Evolutionary conservation across 2,888 invertebrate genomes (phyloP), one percentile per base, ranked within the genome.

Genomic region (Drosophila subquinaria): DNA sequence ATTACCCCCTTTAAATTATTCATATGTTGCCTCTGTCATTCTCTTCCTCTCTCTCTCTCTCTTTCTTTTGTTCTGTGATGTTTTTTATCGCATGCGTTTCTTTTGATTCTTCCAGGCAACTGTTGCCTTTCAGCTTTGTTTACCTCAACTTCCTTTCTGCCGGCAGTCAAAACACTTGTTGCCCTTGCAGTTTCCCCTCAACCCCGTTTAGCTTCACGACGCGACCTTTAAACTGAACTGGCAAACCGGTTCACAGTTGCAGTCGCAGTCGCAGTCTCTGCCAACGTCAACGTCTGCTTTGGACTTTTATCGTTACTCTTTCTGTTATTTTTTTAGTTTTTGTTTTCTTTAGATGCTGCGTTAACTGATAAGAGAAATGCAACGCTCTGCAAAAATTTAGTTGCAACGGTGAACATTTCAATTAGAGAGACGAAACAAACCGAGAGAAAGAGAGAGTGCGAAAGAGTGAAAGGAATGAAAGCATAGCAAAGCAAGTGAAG

Each of bases 391-490:
- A 77, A 67, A 88, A 82, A 88, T 73, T 79, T 73, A 88, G 60
- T 67, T 82, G 70, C 70, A 76, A 60, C 68, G 67, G 47, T 65
- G 56, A 81, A 82, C 88, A 79, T 71, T 82, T 82, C 82, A 84
- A 82, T 82, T 85, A 79, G 69, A 69, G 35, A 27, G 4, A 2
- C 17, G 35, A 17, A 27, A 20, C 13, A 13, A 2, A 38, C 30
- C 20, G 20, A 23, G 4, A 23, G 23, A 23, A 5, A 27, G 27
- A 5, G 5, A 23, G 23, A 23, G 23, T 5, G 23, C 1, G 23
- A 33, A 17, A 55, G 23, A 3, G 20, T 15, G 20, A 23, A 5
- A 55, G 33, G 3, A 8, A 13, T 9, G 11, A 57, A 43, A 48
- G 30, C 17, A 62, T 45, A 35, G 27, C 43, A 13, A 66, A 59